Evolutionary conservation across 1,140 invertebrate species (phyloP).

Genomic region (Lethocerus indicus): DNA sequence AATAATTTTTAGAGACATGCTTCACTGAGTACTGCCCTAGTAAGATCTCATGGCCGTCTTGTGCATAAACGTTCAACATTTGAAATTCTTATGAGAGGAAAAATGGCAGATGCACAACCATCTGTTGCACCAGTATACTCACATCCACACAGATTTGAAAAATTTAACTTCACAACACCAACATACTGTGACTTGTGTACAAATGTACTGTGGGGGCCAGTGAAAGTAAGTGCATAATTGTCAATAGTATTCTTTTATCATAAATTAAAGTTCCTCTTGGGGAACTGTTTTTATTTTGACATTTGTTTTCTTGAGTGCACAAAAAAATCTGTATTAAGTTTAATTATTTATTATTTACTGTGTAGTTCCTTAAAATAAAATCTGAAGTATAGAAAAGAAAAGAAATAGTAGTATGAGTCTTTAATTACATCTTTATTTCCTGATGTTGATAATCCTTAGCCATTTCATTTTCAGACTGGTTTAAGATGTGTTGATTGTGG

Average conservation of each 20-base stretch:
- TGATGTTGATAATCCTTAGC: no score
- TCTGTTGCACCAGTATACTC: conserved; percentile 37
- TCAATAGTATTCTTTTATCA: no score
- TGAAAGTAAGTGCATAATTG: conserved; percentile 36
- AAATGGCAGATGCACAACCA: conserved; percentile 46
- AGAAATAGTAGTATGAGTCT: no score
- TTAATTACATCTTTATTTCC: no score
- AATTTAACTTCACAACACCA: conserved; percentile 75
- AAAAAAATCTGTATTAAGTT: no score
- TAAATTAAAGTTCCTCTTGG: no score
- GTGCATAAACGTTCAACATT: conserved; percentile 83
- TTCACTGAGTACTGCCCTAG: conserved; percentile 73
- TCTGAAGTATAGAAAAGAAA: no score
- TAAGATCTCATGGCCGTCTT: conserved; percentile 68
- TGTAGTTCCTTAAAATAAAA: no score
- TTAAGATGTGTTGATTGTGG: conserved; percentile 84
- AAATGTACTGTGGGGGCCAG: conserved; percentile 82
- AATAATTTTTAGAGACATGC: conserved; percentile 41
- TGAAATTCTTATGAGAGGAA: conserved; percentile 75
- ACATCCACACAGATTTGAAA: conserved; percentile 78
- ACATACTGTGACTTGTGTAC: conserved; percentile 83
- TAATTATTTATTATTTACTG: no score
- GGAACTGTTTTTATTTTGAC: no score
- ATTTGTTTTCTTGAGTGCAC: no score
- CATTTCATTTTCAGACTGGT: conserved; percentile 39